These are phyloP conservation scores for Eurystomus glaucurus DNA, from an alignment of 2,797 vertebrate species.

Conservation along the genomic window DNA sequence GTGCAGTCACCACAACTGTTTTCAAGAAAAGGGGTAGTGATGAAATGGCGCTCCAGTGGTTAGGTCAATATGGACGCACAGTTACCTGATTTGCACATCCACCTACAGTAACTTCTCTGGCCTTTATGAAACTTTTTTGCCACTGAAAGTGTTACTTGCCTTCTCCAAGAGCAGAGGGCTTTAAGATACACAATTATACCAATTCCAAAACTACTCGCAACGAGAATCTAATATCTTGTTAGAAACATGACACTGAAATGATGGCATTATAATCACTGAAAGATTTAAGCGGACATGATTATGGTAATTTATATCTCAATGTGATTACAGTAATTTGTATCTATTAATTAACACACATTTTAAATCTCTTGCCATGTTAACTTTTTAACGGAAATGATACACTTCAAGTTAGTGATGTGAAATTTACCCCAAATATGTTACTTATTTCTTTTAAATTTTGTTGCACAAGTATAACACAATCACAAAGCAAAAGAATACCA, in stretches of 20 bases:
- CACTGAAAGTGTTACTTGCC: background rate
- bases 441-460: background rate
- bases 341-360: conserved; percentile 59
- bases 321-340: conserved; percentile 52
- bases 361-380: conserved; percentile 35
- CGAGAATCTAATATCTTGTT: conserved; percentile 5
- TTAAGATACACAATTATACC: background rate
- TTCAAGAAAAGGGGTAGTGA: background rate
- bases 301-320: conserved; percentile 49
- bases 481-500: background rate
- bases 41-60: fast-evolving
- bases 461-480: background rate
- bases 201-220: background rate
- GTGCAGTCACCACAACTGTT: background rate
- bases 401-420: background rate
- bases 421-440: background rate
- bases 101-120: background rate
- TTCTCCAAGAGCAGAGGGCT: background rate
- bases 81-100: background rate
- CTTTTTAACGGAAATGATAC: conserved; percentile 42
- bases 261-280: conserved; percentile 25
- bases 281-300: conserved; percentile 44
- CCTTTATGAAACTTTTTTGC: background rate
- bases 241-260: conserved; percentile 19
- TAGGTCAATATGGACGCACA: background rate